Conservation (phyloP, 2,797 vertebrate species). For the Lepilemur septentrionalis region DNA sequence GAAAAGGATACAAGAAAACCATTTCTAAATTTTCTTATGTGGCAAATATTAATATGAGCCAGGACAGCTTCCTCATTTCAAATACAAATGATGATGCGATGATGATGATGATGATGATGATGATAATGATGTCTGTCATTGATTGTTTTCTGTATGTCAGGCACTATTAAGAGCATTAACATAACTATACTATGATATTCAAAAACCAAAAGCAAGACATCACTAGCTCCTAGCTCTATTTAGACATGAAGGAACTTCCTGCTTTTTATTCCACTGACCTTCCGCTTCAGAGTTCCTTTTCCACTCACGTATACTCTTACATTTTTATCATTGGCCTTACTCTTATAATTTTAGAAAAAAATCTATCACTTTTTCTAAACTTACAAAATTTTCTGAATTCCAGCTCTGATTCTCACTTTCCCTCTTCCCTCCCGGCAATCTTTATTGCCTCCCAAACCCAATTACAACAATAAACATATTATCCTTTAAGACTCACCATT, state of each 20-base stretch:
- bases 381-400: neutral
- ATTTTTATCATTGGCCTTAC: neutral
- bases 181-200: neutral
- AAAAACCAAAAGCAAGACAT: neutral
- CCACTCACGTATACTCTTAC: neutral
- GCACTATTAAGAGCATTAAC: neutral
- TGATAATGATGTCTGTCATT: neutral
- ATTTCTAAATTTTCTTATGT: slow-evolving; percentile 18
- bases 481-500: neutral
- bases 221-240: neutral
- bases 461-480: neutral
- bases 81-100: neutral
- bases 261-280: neutral
- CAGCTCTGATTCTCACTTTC: neutral
- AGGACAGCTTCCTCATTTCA: neutral
- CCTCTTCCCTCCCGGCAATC: neutral
- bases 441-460: neutral
- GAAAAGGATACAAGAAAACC: neutral
- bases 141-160: neutral
- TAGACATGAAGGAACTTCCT: neutral
- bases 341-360: neutral
- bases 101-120: neutral
- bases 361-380: neutral
- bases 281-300: neutral
- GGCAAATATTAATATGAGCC: neutral